Conservation (phyloP, 2,113 vertebrate species). For the Ursus arctos region DNA sequence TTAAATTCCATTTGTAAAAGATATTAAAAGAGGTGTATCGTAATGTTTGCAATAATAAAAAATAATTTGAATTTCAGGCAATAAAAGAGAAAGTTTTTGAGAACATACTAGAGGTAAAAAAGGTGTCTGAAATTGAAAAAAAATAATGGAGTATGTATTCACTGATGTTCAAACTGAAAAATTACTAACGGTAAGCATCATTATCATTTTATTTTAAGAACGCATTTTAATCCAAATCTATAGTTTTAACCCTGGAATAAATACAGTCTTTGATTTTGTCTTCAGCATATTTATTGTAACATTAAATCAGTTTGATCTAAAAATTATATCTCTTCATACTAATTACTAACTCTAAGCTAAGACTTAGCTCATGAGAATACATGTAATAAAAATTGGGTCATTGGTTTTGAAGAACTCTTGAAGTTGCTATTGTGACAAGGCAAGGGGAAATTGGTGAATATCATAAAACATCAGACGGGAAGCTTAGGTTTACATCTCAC, state of each 20-base stretch:
- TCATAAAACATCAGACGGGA: neutral
- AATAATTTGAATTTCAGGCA: neutral
- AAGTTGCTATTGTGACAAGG: neutral
- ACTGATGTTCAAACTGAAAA: neutral
- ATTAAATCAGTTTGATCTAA: neutral
- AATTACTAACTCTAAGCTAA: neutral
- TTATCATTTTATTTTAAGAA: neutral
- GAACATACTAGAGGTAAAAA: neutral
- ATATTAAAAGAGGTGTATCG: neutral
- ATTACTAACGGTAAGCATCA: neutral
- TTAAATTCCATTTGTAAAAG: neutral
- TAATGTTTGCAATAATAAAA: neutral
- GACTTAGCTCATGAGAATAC: neutral
- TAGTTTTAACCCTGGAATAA: constrained; percentile 2
- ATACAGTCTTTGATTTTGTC: neutral
- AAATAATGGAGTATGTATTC: neutral
- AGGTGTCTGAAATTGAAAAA: neutral
- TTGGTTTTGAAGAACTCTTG: neutral
- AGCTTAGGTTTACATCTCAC: neutral
- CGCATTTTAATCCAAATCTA: neutral
- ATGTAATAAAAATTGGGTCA: neutral
- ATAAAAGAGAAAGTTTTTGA: neutral
- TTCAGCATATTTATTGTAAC: neutral
- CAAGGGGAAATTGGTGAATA: neutral
- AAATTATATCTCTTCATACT: neutral